Percentiles rank a stretch among this genome's conserved stretches.
These are phyloP conservation scores for Eilema sororculum DNA, from an alignment of 2,888 invertebrate species.

Conservation along the genomic window DNA sequence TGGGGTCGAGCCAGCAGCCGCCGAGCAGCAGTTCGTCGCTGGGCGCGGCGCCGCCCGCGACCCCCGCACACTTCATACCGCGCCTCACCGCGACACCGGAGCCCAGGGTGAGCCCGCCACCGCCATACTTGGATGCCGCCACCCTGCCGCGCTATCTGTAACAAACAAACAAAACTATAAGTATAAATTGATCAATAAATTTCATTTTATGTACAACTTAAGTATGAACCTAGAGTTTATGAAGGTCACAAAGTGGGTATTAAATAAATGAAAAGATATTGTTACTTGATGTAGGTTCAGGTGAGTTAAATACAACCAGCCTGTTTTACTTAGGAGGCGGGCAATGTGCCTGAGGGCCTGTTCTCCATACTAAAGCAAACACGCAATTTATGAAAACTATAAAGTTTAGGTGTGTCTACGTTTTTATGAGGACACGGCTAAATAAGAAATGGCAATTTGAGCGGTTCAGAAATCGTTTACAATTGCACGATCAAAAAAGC, in stretches of 20 bases:
- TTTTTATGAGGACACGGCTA: no score
- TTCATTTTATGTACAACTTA: conserved; percentile 15
- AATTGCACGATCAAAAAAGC: not conserved
- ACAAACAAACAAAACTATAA: conserved; percentile 55
- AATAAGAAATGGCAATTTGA: no score
- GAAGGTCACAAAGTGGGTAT: not conserved
- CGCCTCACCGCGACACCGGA: conserved; percentile 80
- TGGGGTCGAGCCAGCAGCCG: conserved; percentile 91
- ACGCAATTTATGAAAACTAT: no score
- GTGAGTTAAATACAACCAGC: not conserved
- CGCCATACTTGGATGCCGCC: conserved; percentile 86
- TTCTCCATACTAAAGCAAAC: no score
- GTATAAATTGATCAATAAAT: conserved; percentile 23
- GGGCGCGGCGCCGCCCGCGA: conserved; percentile 78
- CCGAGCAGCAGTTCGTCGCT: conserved; percentile 91
- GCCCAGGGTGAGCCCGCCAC: conserved; percentile 80
- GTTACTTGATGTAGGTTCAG: not conserved
- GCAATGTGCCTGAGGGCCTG: not conserved
- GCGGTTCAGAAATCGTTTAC: no score
- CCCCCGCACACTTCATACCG: conserved; percentile 88
- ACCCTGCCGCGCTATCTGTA: conserved; percentile 82
- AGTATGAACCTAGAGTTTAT: not conserved
- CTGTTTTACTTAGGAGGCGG: not conserved
- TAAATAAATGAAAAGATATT: not conserved
- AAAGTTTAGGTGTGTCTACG: no score